Evolutionary conservation across 2,113 vertebrate genomes (phyloP).

Genomic region (human (Homo sapiens)): GRCh38 chr1:60997501-60998000

Average conservation of each 20-base stretch:
- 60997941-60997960: no score
- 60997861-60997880: no score
- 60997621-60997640: neutral
- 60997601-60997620: neutral
- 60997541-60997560: neutral
- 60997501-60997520: neutral
- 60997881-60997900: no score
- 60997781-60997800: no score
- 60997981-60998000: neutral
- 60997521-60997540: neutral
- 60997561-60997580: neutral
- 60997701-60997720: neutral
- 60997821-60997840: no score
- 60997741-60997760: neutral
- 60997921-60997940: no score
- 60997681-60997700: neutral
- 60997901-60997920: no score
- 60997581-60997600: neutral
- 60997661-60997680: neutral
- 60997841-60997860: no score
- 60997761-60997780: neutral
- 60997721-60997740: neutral
- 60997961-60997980: no score
- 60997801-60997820: no score
- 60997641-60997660: accelerated